Percentiles rank a stretch among this genome's conserved stretches.
phyloP scores from a whole-genome alignment of 1,140 invertebrate species.

The Orius insidiosus region DNA sequence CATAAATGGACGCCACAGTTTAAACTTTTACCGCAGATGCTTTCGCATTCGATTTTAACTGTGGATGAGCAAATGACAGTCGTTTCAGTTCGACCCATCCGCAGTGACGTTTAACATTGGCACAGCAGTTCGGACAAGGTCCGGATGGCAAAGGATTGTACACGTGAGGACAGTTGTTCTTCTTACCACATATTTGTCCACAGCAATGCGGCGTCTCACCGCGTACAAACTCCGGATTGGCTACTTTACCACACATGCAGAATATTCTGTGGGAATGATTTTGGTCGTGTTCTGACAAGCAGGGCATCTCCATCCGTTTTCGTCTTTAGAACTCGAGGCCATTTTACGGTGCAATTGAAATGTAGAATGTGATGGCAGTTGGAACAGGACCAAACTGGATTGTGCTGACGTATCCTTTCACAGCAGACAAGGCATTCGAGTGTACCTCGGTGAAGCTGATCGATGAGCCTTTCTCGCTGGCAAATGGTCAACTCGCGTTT shows the following conservation, averaged over 20 bases:
- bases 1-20: slow-evolving; percentile 48
- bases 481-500: not conserved
- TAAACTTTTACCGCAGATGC: slow-evolving; percentile 47
- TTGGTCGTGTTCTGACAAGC: slow-evolving; percentile 63
- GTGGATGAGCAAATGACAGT: slow-evolving; percentile 52
- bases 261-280: slow-evolving; percentile 51
- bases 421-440: slow-evolving; percentile 90
- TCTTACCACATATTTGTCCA: slow-evolving; percentile 62
- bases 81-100: slow-evolving; percentile 52
- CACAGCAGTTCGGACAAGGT: slow-evolving; percentile 47
- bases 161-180: slow-evolving; percentile 62
- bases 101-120: slow-evolving; percentile 39
- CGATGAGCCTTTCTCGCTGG: slow-evolving; percentile 61
- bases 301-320: slow-evolving; percentile 79
- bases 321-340: slow-evolving; percentile 67
- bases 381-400: slow-evolving; percentile 74
- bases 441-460: slow-evolving; percentile 54
- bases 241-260: slow-evolving; percentile 68
- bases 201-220: slow-evolving; percentile 72
- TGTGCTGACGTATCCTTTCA: slow-evolving; percentile 47
- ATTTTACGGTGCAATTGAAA: slow-evolving; percentile 74
- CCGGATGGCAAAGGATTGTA: slow-evolving; percentile 77
- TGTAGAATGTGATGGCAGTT: slow-evolving; percentile 86
- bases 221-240: slow-evolving; percentile 46
- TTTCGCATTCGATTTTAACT: slow-evolving; percentile 48